Conservation (phyloP, 2,113 vertebrate genomes). For the Proterorhinus semilunaris region DNA sequence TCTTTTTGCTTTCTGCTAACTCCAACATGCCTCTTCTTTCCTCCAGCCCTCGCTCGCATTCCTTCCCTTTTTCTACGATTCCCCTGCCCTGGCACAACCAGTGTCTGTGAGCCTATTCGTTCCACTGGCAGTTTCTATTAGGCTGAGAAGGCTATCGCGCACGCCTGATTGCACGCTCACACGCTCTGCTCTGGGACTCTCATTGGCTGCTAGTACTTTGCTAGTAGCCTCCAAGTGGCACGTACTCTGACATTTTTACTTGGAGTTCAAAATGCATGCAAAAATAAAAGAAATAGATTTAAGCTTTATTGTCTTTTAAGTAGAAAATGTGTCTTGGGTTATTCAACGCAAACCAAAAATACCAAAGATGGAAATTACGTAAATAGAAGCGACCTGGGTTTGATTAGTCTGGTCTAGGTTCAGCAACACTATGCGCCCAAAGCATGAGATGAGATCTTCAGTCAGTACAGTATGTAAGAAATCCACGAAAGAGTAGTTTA, state of each 20-base stretch:
- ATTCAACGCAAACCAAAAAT: too few species aligned
- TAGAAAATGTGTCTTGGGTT: too few species aligned
- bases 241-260: background rate
- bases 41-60: background rate
- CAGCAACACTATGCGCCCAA: too few species aligned
- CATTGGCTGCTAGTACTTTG: conserved; percentile 47
- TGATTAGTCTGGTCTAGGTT: too few species aligned
- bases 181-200: conserved; percentile 42
- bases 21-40: conserved; percentile 20
- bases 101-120: conserved; percentile 60
- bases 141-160: conserved; percentile 61
- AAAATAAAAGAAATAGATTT: too few species aligned
- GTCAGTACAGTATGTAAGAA: too few species aligned
- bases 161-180: conserved; percentile 60
- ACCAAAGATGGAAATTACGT: too few species aligned
- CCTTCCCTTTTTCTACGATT: conserved; percentile 9
- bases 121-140: conserved; percentile 74
- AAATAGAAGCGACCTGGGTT: too few species aligned
- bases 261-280: too few species aligned
- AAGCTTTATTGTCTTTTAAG: too few species aligned
- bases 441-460: too few species aligned
- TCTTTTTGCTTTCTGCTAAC: conserved; percentile 45
- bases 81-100: conserved; percentile 30
- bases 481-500: background rate
- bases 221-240: conserved; percentile 22